Conservation (phyloP, 2,888 invertebrate genomes). For the Tortrix viridana region DNA sequence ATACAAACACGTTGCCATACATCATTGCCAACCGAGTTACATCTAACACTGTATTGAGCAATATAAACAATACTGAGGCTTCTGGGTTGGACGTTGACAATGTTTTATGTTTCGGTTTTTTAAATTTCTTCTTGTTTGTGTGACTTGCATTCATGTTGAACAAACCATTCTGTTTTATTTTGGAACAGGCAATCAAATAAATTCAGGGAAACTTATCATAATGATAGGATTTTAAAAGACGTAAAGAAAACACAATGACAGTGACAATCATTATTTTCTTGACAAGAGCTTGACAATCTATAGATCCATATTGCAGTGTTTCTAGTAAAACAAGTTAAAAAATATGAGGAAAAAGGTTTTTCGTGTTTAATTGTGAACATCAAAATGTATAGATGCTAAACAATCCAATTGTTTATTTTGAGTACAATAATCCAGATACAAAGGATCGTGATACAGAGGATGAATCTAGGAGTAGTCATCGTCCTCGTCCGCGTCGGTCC, state of each 20-base stretch:
- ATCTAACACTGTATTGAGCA: background rate
- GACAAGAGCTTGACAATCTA: conserved; percentile 23
- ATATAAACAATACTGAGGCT: conserved; percentile 51
- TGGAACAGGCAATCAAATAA: conserved; percentile 5
- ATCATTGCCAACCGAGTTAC: background rate
- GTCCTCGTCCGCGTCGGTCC: conserved; percentile 77
- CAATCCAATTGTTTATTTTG: background rate
- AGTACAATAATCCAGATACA: background rate
- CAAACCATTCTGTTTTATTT: conserved; percentile 48
- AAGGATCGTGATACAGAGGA: background rate
- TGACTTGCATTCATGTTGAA: conserved; percentile 61
- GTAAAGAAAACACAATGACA: conserved; percentile 14
- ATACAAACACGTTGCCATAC: background rate
- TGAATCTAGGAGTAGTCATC: conserved; percentile 74
- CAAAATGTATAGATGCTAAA: background rate
- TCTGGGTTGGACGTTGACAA: conserved; percentile 57
- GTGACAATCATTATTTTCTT: conserved; percentile 23
- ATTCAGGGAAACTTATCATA: background rate
- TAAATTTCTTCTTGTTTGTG: conserved; percentile 55
- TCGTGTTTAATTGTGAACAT: background rate
- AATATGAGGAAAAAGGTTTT: background rate
- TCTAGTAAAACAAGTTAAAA: no score
- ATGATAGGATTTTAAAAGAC: conserved; percentile 1
- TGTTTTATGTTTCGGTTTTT: conserved; percentile 62
- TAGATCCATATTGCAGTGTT: background rate